phyloP scores from a whole-genome alignment of 2,888 invertebrate species.

The Beris chalybata region DNA sequence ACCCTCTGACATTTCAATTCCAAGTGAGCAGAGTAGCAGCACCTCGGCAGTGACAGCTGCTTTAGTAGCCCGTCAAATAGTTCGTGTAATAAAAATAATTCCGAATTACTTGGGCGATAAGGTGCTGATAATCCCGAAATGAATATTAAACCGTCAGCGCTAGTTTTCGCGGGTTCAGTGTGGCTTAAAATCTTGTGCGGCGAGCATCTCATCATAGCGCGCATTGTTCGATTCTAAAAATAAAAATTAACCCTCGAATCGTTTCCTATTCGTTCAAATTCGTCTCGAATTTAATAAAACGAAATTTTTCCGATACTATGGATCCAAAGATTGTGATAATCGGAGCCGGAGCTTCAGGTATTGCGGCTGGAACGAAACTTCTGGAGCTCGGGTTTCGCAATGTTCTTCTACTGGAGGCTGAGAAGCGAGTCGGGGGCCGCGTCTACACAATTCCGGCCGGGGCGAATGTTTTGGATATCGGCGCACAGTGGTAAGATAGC shows the following conservation, averaged over 20 bases:
- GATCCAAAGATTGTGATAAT: slow-evolving; percentile 50
- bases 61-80: too few relatives aligned
- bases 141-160: slow-evolving; percentile 13
- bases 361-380: slow-evolving; percentile 54
- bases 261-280: too few relatives aligned
- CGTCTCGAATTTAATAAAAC: too few relatives aligned
- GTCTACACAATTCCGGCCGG: slow-evolving; percentile 60
- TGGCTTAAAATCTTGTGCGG: slow-evolving; percentile 13
- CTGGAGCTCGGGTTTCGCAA: slow-evolving; percentile 54
- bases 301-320: slow-evolving; percentile 14
- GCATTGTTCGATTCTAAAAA: too few relatives aligned
- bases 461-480: slow-evolving; percentile 67
- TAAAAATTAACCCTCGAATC: too few relatives aligned
- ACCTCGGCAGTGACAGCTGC: too few relatives aligned
- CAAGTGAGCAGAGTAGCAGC: too few relatives aligned
- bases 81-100: too few relatives aligned
- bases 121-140: slow-evolving; percentile 1
- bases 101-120: too few relatives aligned
- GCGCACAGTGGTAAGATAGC: slow-evolving; percentile 72
- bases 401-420: slow-evolving; percentile 65
- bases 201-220: background rate
- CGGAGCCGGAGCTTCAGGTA: slow-evolving; percentile 55
- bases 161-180: slow-evolving; percentile 1
- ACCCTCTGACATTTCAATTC: too few relatives aligned
- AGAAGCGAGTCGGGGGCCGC: slow-evolving; percentile 66